Percentiles rank a stretch among this genome's conserved stretches.
Evolutionary conservation across 2,888 invertebrate species (phyloP).

Genomic region (Drosophila ezoana): DNA sequence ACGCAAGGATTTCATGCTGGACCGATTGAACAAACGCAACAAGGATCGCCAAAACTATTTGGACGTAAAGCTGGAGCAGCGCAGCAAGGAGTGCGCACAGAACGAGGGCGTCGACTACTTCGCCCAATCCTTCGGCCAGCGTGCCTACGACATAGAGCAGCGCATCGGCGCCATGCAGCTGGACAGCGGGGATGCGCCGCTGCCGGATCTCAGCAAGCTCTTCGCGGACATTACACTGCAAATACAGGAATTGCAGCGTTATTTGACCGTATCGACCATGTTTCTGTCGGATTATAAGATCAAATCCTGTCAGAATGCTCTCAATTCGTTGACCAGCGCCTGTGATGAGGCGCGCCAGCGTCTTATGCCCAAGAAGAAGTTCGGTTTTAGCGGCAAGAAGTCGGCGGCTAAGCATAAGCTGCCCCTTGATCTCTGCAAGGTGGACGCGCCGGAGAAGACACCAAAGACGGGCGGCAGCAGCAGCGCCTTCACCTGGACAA

Average conservation of each 20-base stretch:
- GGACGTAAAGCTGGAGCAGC: slow-evolving; percentile 82
- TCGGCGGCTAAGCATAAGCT: slow-evolving; percentile 76
- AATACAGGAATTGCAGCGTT: slow-evolving; percentile 91
- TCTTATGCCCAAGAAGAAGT: slow-evolving; percentile 93
- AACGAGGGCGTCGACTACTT: slow-evolving; percentile 88
- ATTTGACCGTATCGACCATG: slow-evolving; percentile 91
- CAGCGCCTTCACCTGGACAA: slow-evolving; percentile 76
- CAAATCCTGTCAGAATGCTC: slow-evolving; percentile 90
- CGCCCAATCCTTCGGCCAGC: slow-evolving; percentile 88
- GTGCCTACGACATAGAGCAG: slow-evolving; percentile 88
- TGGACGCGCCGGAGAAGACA: slow-evolving; percentile 42
- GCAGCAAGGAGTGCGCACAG: slow-evolving; percentile 78
- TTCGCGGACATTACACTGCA: slow-evolving; percentile 90
- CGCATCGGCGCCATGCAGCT: slow-evolving; percentile 85
- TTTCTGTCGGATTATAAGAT: slow-evolving; percentile 93
- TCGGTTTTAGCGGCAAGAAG: slow-evolving; percentile 92
- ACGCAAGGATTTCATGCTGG: slow-evolving; percentile 82
- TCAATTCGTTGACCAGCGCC: slow-evolving; percentile 90
- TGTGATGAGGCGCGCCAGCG: slow-evolving; percentile 90
- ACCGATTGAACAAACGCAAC: slow-evolving; percentile 83
- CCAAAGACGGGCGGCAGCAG: slow-evolving; percentile 20
- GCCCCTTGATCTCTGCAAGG: slow-evolving; percentile 45
- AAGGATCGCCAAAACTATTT: slow-evolving; percentile 84
- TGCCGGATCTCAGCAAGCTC: slow-evolving; percentile 85
- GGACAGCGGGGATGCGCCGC: slow-evolving; percentile 53